A percentile compares a stretch with the other conserved stretches of the same genome.
Conservation (phyloP, 2,113 vertebrate species). For the Lophura nycthemera region DNA sequence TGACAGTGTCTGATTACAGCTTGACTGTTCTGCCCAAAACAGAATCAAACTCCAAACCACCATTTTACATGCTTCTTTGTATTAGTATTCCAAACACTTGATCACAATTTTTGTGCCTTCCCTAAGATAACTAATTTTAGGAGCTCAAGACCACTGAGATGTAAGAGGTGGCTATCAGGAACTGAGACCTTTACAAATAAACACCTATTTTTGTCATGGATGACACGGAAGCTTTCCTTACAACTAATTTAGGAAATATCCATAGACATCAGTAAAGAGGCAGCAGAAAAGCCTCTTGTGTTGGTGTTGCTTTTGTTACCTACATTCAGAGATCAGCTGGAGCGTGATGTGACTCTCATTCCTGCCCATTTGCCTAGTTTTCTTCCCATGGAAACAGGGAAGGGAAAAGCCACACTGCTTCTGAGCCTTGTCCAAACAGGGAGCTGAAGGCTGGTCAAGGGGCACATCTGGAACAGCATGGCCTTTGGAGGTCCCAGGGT, state of each 20-base stretch:
- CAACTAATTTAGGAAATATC: neutral
- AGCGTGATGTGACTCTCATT: neutral
- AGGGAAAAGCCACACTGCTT: neutral
- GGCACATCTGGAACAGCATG: constrained; percentile 34
- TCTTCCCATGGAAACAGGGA: neutral
- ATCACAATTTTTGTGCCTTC: neutral
- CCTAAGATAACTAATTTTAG: neutral
- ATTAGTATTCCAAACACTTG: neutral
- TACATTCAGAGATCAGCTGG: neutral
- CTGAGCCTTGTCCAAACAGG: constrained; percentile 3
- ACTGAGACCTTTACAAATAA: neutral
- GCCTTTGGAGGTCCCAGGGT: neutral
- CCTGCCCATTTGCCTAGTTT: neutral
- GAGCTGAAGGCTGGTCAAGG: constrained; percentile 20
- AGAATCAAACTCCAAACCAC: neutral
- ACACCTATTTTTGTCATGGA: neutral
- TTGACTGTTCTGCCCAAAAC: fast-evolving
- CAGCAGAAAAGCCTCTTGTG: neutral
- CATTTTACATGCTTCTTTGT: neutral
- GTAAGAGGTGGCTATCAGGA: neutral
- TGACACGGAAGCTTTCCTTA: neutral
- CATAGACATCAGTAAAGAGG: neutral
- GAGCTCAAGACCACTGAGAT: neutral
- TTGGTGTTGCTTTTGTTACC: fast-evolving
- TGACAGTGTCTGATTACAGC: neutral